Percentiles rank a stretch among this genome's conserved stretches.
Evolutionary conservation across 2,888 invertebrate species (phyloP).

Genomic region (Andrena haemorrhoa): DNA sequence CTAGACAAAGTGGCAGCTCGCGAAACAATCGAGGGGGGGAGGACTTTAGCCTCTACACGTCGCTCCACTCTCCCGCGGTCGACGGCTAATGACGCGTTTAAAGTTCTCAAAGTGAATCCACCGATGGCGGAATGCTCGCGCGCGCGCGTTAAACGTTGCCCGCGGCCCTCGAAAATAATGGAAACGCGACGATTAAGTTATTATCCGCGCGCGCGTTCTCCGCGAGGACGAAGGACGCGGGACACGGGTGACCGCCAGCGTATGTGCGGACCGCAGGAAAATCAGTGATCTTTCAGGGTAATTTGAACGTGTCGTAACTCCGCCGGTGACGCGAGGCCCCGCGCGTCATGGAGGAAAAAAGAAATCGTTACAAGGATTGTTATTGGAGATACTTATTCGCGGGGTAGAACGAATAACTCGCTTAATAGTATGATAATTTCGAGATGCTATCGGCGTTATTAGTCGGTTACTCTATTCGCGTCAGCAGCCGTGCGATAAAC

Average conservation of each 20-base stretch:
- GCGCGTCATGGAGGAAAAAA: slow-evolving; percentile 33
- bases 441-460: slow-evolving; percentile 8
- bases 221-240: slow-evolving; percentile 61
- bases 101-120: slow-evolving; percentile 43
- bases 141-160: slow-evolving; percentile 47
- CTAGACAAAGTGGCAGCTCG: slow-evolving; percentile 43
- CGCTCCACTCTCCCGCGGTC: slow-evolving; percentile 31
- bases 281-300: slow-evolving; percentile 67
- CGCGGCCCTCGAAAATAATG: slow-evolving; percentile 73
- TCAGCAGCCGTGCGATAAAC: background rate
- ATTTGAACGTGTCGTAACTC: slow-evolving; percentile 68
- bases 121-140: background rate
- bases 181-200: slow-evolving; percentile 74
- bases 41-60: slow-evolving; percentile 12
- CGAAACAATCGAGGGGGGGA: slow-evolving; percentile 38
- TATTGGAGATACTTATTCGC: slow-evolving; percentile 38
- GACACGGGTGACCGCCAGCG: slow-evolving; percentile 43
- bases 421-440: slow-evolving; percentile 30
- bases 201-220: slow-evolving; percentile 51
- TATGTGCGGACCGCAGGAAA: slow-evolving; percentile 54
- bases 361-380: slow-evolving; percentile 53
- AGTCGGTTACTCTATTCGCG: background rate
- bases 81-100: slow-evolving; percentile 51
- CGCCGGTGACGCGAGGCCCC: slow-evolving; percentile 37
- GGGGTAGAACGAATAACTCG: background rate